Evolutionary conservation across 2,888 invertebrate genomes (phyloP).

Genomic region (Nemurella pictetii): DNA sequence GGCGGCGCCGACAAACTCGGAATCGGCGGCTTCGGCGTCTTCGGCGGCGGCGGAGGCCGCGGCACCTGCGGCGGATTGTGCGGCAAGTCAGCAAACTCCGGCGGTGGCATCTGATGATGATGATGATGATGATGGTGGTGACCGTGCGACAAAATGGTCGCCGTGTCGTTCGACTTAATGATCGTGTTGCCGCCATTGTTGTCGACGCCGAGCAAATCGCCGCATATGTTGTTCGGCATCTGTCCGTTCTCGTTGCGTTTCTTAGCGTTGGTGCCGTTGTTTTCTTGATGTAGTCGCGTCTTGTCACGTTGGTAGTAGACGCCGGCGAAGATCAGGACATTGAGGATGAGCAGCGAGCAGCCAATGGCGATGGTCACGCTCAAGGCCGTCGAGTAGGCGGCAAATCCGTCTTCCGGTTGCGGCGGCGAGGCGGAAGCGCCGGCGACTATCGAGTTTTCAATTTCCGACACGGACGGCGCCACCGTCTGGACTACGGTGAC

Average conservation of each 20-base stretch:
- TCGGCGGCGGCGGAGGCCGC: slow-evolving; percentile 75
- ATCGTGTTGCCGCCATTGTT: slow-evolving; percentile 73
- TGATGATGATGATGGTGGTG: slow-evolving; percentile 69
- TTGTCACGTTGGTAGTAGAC: slow-evolving; percentile 92
- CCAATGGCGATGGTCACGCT: slow-evolving; percentile 95
- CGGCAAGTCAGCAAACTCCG: slow-evolving; percentile 81
- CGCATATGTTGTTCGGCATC: slow-evolving; percentile 86
- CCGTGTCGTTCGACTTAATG: slow-evolving; percentile 30
- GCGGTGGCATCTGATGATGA: slow-evolving; percentile 78
- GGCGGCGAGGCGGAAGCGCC: slow-evolving; percentile 41
- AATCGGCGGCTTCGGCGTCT: slow-evolving; percentile 56
- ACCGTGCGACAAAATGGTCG: slow-evolving; percentile 35
- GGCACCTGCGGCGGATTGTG: slow-evolving; percentile 60
- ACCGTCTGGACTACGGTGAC: slow-evolving; percentile 42
- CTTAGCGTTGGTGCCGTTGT: slow-evolving; percentile 60
- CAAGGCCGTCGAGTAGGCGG: slow-evolving; percentile 86
- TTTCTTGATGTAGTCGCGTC: slow-evolving; percentile 63
- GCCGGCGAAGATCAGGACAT: slow-evolving; percentile 91
- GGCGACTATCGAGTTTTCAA: slow-evolving; percentile 37
- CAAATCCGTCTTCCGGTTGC: slow-evolving; percentile 74
- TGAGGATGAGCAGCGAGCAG: slow-evolving; percentile 86
- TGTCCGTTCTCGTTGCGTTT: slow-evolving; percentile 82
- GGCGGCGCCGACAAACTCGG: slow-evolving; percentile 61
- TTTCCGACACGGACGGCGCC: slow-evolving; percentile 32
- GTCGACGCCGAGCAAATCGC: slow-evolving; percentile 68